Percentiles rank a stretch among this genome's conserved stretches.
phyloP scores from a whole-genome alignment of 1,140 invertebrate species.

The Portunus trituberculatus region DNA sequence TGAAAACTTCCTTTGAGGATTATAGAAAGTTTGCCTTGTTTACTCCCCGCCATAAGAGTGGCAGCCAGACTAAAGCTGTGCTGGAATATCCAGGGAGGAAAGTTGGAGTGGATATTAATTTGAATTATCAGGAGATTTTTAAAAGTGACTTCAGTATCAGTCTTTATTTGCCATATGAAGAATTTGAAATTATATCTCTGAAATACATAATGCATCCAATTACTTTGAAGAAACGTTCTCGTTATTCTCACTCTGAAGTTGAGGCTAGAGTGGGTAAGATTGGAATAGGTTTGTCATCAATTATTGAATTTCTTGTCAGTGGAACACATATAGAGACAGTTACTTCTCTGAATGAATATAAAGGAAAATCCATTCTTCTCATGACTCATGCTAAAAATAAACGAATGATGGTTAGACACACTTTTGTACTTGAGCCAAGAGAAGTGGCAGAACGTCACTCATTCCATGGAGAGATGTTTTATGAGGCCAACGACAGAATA shows the following conservation, averaged over 20 bases:
- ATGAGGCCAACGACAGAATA: not conserved
- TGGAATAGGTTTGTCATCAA: constrained; percentile 41
- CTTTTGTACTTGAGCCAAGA: constrained; percentile 28
- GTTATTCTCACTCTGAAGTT: not conserved
- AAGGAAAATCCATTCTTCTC: not conserved
- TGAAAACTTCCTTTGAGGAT: constrained; percentile 47
- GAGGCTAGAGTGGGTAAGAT: constrained; percentile 61
- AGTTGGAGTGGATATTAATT: constrained; percentile 40
- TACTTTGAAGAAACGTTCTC: too few species aligned
- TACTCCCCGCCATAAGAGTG: not conserved
- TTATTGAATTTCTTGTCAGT: not conserved
- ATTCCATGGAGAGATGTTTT: not conserved
- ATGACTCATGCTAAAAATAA: not conserved
- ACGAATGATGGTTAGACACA: not conserved
- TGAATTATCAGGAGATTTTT: not conserved
- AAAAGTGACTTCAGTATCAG: not conserved
- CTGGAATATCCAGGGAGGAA: constrained; percentile 55
- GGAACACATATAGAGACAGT: not conserved
- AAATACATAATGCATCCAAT: not conserved
- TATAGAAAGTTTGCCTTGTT: constrained; percentile 34
- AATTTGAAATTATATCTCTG: constrained; percentile 57
- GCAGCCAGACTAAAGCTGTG: not conserved
- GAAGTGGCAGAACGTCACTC: not conserved
- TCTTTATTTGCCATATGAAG: constrained; percentile 56
- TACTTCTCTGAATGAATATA: constrained; percentile 33